Evolutionary conservation across 2,797 vertebrate species (phyloP).

Genomic region (Poeciliopsis gracilis): DNA sequence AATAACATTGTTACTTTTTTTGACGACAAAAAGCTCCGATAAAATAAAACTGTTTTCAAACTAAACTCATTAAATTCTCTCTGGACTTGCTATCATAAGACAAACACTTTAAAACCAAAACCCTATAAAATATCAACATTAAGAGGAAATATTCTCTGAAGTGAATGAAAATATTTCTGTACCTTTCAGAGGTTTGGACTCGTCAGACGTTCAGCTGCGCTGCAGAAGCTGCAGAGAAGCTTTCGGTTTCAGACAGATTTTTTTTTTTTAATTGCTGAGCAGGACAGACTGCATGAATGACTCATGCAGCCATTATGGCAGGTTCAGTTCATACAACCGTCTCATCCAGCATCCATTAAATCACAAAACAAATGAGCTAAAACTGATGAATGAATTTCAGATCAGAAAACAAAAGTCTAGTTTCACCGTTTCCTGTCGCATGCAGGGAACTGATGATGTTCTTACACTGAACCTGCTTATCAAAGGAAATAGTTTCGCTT

Average conservation of each 20-base stretch:
- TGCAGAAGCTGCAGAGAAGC: neutral
- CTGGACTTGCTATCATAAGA: neutral
- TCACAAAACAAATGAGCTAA: rapidly evolving
- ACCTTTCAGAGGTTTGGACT: neutral
- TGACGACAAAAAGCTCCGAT: neutral
- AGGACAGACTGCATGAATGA: neutral
- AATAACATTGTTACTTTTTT: neutral
- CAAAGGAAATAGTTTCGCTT: neutral
- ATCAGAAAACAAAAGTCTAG: neutral
- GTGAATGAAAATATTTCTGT: neutral
- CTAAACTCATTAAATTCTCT: neutral
- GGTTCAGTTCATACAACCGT: neutral
- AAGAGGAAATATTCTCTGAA: neutral
- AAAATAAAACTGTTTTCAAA: neutral
- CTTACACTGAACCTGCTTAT: neutral
- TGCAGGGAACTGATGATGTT: too few relatives aligned
- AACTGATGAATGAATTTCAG: neutral
- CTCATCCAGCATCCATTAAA: neutral
- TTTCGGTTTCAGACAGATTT: too few relatives aligned
- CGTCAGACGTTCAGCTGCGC: neutral
- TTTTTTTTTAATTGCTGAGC: too few relatives aligned
- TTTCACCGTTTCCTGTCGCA: neutral
- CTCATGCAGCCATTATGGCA: neutral
- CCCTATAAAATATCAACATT: neutral
- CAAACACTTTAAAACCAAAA: neutral